Evolutionary conservation across 2,888 invertebrate species (phyloP), one percentile per base, ranked within the genome.

Genomic region (Spatulosminthurus flaviceps): DNA sequence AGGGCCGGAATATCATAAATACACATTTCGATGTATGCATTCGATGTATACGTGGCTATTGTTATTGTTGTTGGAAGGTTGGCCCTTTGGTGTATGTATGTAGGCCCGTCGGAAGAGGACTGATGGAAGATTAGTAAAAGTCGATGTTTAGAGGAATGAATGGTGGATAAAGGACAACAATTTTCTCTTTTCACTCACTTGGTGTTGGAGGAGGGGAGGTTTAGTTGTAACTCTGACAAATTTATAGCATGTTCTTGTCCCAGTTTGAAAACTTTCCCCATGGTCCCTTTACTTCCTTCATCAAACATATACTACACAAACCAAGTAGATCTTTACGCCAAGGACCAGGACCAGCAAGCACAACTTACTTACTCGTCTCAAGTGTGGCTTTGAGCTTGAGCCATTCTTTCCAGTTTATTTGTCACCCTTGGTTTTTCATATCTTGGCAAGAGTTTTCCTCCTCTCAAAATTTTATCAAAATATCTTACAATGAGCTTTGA

Each of bases 241-340:
- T 75, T 75, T 75, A 75, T 75, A 21, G 66, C 41, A 22, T 75
- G 74, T 28, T 74, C 74, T 74, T 74, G 75, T 75, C 75, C 75
- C 75, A 75, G 42, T 76, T 51, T 67, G 67, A 42, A 67, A 51
- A 67, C 43, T 76, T 67, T 76, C 76, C 76, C 76, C 41, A 24
- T 16, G 67, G 34, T 74, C 42, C 61, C 61, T 60, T 60, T 24
- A 61, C 74, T 34, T 64, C 29, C 34, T 51, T 29, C 28, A 67
- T 28, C 26, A 67, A 26, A 67, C 28, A 67, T 19, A n/a, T n/a
- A n/a, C n/a, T n/a, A 51, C 19, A 51, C 16, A n/a, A 16, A 19
- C 51, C n/a, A n/a, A n/a, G n/a, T n/a, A n/a, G n/a, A n/a, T n/a
- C n/a, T n/a, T n/a, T n/a, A n/a, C n/a, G 41, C 13, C 9, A 13